These are phyloP conservation scores for Scomberomorus guttatus DNA, from an alignment of 2,797 vertebrate species.

Conservation along the genomic window DNA sequence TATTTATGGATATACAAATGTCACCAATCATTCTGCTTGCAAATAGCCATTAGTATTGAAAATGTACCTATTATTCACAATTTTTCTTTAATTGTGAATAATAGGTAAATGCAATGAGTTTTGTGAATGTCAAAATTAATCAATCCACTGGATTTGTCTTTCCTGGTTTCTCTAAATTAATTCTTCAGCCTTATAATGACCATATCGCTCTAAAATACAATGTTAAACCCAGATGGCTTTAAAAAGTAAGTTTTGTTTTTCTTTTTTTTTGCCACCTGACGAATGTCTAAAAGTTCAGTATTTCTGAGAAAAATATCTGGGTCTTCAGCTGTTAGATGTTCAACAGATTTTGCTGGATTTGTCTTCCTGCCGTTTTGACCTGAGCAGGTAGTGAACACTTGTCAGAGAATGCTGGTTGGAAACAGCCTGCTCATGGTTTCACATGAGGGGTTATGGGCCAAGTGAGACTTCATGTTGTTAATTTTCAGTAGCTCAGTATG, in stretches of 20 bases:
- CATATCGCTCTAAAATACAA: too few relatives aligned
- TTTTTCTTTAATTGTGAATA: neutral
- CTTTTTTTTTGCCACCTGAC: too few relatives aligned
- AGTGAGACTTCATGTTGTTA: too few relatives aligned
- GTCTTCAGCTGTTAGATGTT: neutral
- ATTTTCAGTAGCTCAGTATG: too few relatives aligned
- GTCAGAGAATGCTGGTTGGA: neutral
- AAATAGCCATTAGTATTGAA: slow-evolving; percentile 2
- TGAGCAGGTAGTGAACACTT: neutral
- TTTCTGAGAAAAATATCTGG: neutral
- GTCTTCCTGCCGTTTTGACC: neutral
- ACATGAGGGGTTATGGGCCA: neutral
- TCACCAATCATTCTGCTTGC: neutral
- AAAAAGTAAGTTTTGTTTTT: neutral
- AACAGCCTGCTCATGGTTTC: neutral
- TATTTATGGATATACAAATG: neutral
- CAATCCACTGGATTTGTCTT: neutral
- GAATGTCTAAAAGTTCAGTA: neutral
- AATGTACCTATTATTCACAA: too few relatives aligned
- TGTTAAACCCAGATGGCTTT: neutral
- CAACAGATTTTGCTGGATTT: neutral
- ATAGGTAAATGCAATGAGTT: neutral
- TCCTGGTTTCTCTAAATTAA: neutral
- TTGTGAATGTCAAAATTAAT: neutral
- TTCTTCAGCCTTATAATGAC: too few relatives aligned